Conservation (phyloP, 2,113 vertebrate species). For the Conger conger region DNA sequence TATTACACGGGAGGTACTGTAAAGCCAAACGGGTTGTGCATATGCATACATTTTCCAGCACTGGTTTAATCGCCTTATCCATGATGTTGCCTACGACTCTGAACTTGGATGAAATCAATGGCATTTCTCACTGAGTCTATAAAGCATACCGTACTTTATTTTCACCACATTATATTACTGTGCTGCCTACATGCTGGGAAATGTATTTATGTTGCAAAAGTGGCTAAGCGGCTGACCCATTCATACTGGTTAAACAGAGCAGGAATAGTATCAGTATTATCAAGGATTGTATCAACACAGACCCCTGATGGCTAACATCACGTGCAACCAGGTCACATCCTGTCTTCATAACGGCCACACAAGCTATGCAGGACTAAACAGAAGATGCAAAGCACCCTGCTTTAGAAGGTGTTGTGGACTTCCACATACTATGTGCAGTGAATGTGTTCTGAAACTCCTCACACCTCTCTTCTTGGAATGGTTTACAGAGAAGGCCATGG, state of each 20-base stretch:
- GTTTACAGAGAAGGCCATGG: not conserved
- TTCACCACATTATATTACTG: too few relatives aligned
- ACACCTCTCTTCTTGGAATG: not conserved
- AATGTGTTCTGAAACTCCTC: not conserved
- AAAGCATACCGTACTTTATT: too few relatives aligned
- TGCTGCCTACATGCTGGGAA: not conserved
- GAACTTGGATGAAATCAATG: not conserved
- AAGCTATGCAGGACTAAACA: not conserved
- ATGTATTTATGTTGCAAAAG: not conserved
- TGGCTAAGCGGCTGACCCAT: constrained; percentile 11
- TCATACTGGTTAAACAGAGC: too few relatives aligned
- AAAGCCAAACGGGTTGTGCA: not conserved
- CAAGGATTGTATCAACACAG: not conserved
- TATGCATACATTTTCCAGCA: not conserved
- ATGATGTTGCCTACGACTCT: not conserved
- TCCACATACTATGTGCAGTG: not conserved
- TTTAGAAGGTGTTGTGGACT: not conserved
- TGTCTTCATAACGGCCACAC: not conserved
- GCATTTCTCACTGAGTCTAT: not conserved
- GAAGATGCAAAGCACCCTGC: not conserved
- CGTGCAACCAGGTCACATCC: not conserved
- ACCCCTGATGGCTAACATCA: not conserved
- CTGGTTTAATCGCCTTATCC: not conserved
- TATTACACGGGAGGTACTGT: too few relatives aligned
- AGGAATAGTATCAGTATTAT: not conserved